A percentile compares a stretch with the other conserved stretches of the same genome.
These are phyloP conservation scores for Smutsia gigantea DNA, from an alignment of 2,797 vertebrate species.

Conservation along the genomic window DNA sequence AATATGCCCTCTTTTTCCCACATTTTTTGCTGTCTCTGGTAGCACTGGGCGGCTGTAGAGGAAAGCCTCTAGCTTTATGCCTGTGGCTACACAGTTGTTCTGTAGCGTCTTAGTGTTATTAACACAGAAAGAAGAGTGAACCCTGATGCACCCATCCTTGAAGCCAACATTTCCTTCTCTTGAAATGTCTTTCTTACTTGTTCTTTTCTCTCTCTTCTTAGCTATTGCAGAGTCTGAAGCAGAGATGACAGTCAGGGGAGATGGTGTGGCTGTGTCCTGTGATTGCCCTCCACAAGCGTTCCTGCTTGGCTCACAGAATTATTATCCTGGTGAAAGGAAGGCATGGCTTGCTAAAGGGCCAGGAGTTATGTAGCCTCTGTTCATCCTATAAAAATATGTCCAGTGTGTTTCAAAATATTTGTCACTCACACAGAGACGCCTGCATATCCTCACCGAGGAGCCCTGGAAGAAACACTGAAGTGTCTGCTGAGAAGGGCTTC, in stretches of 20 bases:
- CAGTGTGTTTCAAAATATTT: neutral
- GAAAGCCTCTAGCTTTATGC: neutral
- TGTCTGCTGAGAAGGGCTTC: neutral
- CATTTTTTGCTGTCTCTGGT: neutral
- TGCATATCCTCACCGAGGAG: neutral
- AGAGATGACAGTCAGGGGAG: neutral
- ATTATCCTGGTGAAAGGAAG: neutral
- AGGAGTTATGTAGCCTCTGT: neutral
- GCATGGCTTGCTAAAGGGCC: neutral
- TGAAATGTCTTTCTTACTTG: neutral
- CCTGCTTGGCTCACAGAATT: neutral
- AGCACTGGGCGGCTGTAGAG: neutral
- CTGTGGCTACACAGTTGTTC: neutral
- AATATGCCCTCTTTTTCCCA: neutral
- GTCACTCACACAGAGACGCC: constrained; percentile 13
- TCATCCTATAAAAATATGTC: neutral
- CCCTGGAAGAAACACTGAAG: neutral
- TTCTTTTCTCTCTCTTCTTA: neutral
- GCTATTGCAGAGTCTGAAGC: neutral
- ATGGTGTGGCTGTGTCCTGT: neutral
- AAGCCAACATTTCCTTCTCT: neutral
- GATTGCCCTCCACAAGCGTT: neutral
- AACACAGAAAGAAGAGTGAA: neutral
- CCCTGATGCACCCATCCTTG: rapidly evolving
- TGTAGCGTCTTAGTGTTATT: neutral